Evolutionary conservation across 2,888 invertebrate species (phyloP).

Genomic region (Drosophila antonietae): DNA sequence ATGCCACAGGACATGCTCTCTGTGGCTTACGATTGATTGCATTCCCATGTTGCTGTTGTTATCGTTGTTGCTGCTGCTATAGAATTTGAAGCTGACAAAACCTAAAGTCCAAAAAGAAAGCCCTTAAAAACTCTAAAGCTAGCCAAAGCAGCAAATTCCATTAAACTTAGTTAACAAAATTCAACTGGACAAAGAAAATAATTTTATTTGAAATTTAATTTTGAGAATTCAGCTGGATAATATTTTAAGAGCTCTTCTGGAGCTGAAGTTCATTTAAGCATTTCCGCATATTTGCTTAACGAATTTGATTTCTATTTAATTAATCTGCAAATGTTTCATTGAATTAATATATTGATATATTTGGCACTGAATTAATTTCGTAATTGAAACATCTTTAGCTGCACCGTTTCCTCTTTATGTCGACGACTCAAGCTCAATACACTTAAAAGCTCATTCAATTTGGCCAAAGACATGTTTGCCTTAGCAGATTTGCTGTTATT

Average conservation of each 20-base stretch:
- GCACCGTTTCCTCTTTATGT: slow-evolving; percentile 6
- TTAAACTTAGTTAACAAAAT: background rate
- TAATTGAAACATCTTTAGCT: slow-evolving; percentile 42
- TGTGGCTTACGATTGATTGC: slow-evolving; percentile 54
- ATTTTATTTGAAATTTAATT: too few species aligned
- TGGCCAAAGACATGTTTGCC: slow-evolving; percentile 67
- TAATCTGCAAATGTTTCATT: slow-evolving; percentile 1
- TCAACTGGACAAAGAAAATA: background rate
- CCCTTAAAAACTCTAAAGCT: background rate
- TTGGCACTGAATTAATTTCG: slow-evolving; percentile 50
- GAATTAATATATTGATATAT: slow-evolving; percentile 16
- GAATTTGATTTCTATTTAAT: background rate
- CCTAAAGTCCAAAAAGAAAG: background rate
- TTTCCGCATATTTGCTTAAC: background rate
- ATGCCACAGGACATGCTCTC: slow-evolving; percentile 23
- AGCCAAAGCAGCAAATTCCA: background rate
- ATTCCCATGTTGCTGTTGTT: slow-evolving; percentile 7
- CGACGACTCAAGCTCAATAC: slow-evolving; percentile 59
- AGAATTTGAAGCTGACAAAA: slow-evolving; percentile 1
- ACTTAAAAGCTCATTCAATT: slow-evolving; percentile 78
- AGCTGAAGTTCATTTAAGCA: background rate
- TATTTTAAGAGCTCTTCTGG: background rate
- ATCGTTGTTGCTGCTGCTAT: slow-evolving; percentile 2
- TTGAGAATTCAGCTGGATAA: too few species aligned
- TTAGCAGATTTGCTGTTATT: slow-evolving; percentile 69